phyloP scores from a whole-genome alignment of 2,888 invertebrate genomes.

The Eilema sororculum region DNA sequence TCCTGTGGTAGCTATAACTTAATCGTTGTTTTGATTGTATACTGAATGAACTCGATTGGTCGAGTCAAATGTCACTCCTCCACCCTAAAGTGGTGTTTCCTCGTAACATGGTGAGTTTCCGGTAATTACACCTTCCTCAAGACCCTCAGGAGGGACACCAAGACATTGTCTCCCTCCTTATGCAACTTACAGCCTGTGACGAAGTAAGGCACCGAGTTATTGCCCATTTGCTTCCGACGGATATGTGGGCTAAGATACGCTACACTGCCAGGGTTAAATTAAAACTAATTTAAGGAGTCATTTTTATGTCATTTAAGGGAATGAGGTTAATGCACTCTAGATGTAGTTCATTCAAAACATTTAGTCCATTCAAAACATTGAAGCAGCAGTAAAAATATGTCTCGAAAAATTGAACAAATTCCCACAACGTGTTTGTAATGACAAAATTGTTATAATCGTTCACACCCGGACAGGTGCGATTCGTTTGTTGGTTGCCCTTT shows the following conservation, averaged over 20 bases:
- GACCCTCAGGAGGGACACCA: slow-evolving; percentile 70
- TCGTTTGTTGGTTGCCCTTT: slow-evolving; percentile 65
- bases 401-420: slow-evolving; percentile 49
- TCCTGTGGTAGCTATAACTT: slow-evolving; percentile 77
- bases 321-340: slow-evolving; percentile 43
- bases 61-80: slow-evolving; percentile 84
- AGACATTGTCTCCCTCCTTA: slow-evolving; percentile 74
- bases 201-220: slow-evolving; percentile 73
- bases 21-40: slow-evolving; percentile 78
- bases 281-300: slow-evolving; percentile 56
- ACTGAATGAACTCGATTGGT: slow-evolving; percentile 79
- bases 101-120: slow-evolving; percentile 77
- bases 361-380: slow-evolving; percentile 26
- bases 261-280: slow-evolving; percentile 58
- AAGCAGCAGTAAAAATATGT: slow-evolving; percentile 14
- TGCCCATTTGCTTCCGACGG: slow-evolving; percentile 79
- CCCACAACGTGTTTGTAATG: slow-evolving; percentile 69
- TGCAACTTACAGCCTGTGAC: slow-evolving; percentile 77
- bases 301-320: slow-evolving; percentile 47
- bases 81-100: slow-evolving; percentile 78
- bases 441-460: slow-evolving; percentile 71
- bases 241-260: slow-evolving; percentile 74
- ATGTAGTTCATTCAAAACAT: slow-evolving; percentile 22
- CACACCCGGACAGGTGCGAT: slow-evolving; percentile 79
- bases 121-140: slow-evolving; percentile 83